A percentile compares a stretch with the other conserved stretches of the same genome.
phyloP scores from a whole-genome alignment of 1,140 invertebrate species.

The Neocloeon triangulifer region DNA sequence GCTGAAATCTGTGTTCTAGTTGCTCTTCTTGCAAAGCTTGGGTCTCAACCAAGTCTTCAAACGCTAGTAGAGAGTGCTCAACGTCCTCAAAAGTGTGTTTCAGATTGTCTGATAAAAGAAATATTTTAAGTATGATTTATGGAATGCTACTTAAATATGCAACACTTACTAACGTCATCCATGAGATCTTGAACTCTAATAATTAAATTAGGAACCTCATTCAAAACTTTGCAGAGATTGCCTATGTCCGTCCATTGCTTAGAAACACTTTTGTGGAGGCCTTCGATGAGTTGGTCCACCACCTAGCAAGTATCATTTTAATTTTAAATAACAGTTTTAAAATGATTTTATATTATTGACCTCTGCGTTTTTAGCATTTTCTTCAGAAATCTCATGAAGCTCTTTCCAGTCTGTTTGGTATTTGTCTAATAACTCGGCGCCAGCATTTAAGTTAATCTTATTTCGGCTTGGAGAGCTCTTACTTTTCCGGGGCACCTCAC shows the following conservation, averaged over 20 bases:
- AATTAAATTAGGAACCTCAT: slow-evolving; percentile 29
- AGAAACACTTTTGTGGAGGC: slow-evolving; percentile 25
- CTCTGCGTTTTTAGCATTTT: slow-evolving; percentile 31
- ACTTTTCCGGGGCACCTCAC: not conserved
- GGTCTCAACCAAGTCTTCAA: slow-evolving; percentile 40
- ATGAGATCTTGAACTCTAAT: slow-evolving; percentile 29
- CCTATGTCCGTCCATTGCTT: slow-evolving; percentile 26
- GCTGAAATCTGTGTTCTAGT: slow-evolving; percentile 32
- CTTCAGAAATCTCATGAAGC: slow-evolving; percentile 32
- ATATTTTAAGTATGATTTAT: not conserved
- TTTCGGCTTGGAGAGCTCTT: slow-evolving; percentile 3
- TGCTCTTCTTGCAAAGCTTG: slow-evolving; percentile 34
- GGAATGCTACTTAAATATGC: not conserved
- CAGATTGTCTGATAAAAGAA: slow-evolving; percentile 22
- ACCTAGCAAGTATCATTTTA: slow-evolving; percentile 10
- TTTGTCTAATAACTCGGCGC: slow-evolving; percentile 28
- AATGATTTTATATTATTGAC: slow-evolving; percentile 10
- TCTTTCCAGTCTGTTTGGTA: slow-evolving; percentile 41
- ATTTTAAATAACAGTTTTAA: not conserved
- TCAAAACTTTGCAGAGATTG: slow-evolving; percentile 24
- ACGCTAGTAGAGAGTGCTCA: slow-evolving; percentile 28
- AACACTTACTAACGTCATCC: slow-evolving; percentile 26
- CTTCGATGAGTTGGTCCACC: slow-evolving; percentile 28
- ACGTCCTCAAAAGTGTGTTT: slow-evolving; percentile 36
- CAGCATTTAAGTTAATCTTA: slow-evolving; percentile 28